phyloP scores from a whole-genome alignment of 2,888 invertebrate species.

The Nebria salina region DNA sequence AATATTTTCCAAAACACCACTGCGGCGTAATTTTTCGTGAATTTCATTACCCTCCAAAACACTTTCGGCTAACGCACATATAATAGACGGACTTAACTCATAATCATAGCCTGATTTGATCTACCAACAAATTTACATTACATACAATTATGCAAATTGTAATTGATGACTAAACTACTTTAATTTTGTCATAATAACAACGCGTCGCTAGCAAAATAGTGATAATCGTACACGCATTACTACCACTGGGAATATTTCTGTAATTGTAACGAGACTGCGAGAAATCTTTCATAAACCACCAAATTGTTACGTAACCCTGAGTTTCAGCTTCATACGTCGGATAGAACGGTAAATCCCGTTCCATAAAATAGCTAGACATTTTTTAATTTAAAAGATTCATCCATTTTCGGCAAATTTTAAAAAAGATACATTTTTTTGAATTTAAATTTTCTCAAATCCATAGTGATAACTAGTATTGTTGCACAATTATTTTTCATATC shows the following conservation, averaged over 20 bases:
- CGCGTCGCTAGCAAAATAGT: conserved; percentile 67
- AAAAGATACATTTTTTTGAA: not conserved
- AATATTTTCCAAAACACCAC: conserved; percentile 60
- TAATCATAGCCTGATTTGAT: conserved; percentile 14
- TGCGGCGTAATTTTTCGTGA: conserved; percentile 63
- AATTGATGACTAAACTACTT: conserved; percentile 51
- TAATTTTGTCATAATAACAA: conserved; percentile 57
- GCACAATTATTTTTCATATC: not conserved
- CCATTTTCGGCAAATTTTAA: conserved; percentile 26
- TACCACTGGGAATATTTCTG: conserved; percentile 62
- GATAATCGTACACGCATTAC: conserved; percentile 72
- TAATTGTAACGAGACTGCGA: conserved; percentile 69
- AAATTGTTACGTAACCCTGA: conserved; percentile 58
- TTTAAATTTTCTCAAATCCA: not conserved
- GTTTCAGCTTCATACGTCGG: conserved; percentile 59
- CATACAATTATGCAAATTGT: not conserved
- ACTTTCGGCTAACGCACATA: conserved; percentile 65
- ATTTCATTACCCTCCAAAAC: conserved; percentile 70
- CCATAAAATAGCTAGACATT: conserved; percentile 13
- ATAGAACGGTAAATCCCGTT: conserved; percentile 57
- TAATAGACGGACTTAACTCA: conserved; percentile 55
- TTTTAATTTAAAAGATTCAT: conserved; percentile 5
- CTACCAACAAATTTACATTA: not conserved
- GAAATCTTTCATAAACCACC: conserved; percentile 69
- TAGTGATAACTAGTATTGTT: not conserved